phyloP scores from a whole-genome alignment of 2,888 invertebrate species.

The Micoletzkya japonica region DNA sequence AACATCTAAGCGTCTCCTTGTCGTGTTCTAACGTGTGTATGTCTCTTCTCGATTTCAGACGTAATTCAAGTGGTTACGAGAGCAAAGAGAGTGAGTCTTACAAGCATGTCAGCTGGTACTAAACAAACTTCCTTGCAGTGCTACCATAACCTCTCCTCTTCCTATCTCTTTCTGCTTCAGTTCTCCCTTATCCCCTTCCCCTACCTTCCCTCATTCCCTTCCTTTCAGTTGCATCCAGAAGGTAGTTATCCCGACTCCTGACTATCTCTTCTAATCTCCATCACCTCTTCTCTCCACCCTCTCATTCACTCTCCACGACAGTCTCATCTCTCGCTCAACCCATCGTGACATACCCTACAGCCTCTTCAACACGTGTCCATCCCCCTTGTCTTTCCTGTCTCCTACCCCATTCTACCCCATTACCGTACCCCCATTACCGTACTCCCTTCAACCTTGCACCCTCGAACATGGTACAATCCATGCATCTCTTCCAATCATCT shows the following conservation, averaged over 20 bases:
- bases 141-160: too few species aligned
- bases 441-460: neutral
- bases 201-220: neutral
- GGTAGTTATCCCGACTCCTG: conserved; percentile 23
- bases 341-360: neutral
- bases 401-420: neutral
- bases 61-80: too few species aligned
- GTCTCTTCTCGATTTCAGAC: too few species aligned
- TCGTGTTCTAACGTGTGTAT: too few species aligned
- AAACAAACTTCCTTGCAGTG: too few species aligned
- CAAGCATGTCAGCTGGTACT: too few species aligned
- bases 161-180: too few species aligned
- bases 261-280: neutral
- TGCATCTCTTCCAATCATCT: conserved; percentile 5
- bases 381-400: conserved; percentile 4
- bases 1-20: too few species aligned
- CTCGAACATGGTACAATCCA: neutral
- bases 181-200: too few species aligned
- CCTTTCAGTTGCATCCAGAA: conserved; percentile 5
- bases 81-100: too few species aligned
- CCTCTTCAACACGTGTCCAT: conserved; percentile 7
- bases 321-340: too few species aligned
- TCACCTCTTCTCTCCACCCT: neutral
- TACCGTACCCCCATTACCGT: neutral
- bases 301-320: neutral